Base-by-base conservation (phyloP, 1,140 invertebrate genomes). In the Heliothis subflexa region DNA sequence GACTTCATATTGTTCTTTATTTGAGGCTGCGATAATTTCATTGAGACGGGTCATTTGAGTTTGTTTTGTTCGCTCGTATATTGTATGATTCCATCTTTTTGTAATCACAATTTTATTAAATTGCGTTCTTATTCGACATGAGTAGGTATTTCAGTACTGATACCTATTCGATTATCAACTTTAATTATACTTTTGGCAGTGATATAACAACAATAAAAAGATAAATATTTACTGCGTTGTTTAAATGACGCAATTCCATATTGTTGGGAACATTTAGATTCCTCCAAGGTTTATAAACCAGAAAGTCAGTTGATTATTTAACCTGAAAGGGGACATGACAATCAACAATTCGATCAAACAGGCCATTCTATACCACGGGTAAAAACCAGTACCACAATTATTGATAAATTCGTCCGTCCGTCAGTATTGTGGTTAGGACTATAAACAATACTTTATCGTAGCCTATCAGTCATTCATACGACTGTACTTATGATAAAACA, bases 381-480 rank as follows among this genome's bases (percentile, higher is more conserved):
- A 68, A 52, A 49, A 21, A 21, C 47, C 50, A 25, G 47, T 52
- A 49, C 50, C 64, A 52, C 18, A 45, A 64, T 64, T 47, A 47
- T 64, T 52, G 64, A 68, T 68, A 68, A 68, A 68, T 25, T 47
- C 40, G 61, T 64, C 64, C 49, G 47, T 68, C 47, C 64, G 14
- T 50, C 71, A 45, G 40, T 61, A 47, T 50, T 49, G 45, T 49
- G 71, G 33, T 74, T 11, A 49, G 18, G 16, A 72, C 11, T 74
- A 61, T 11, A 61, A 74, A 28, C 14, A 49, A 74, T 49, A 74
- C 45, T 74, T 74, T 61, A 61, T 74, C 55, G 45, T 7, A 5
- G 16, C 55, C 55, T 74, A 61, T 74, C 71, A 74, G 40, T 74
- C 18, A 61, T 74, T 74, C 55, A 74, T 40, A 57, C 57, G 55